Evolutionary conservation across 2,113 vertebrate genomes (phyloP).

Genomic region (Hippocampus guttulatus): DNA sequence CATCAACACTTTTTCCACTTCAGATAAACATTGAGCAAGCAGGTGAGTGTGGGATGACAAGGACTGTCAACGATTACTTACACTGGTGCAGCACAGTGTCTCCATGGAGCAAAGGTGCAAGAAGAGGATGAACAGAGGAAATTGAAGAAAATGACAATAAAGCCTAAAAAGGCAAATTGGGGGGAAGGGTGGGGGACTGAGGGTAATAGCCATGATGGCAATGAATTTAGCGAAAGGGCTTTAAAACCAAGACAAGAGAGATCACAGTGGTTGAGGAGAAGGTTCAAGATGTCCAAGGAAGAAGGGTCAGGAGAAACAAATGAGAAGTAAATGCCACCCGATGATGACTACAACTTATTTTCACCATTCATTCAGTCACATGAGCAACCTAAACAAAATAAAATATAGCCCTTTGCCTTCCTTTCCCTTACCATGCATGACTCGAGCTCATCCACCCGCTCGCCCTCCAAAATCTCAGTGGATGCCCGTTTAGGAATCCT

Average conservation of each 20-base stretch:
- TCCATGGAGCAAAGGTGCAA: constrained; percentile 87
- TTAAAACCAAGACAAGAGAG: neutral
- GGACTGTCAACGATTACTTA: constrained; percentile 81
- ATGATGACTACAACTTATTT: neutral
- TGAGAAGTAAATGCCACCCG: constrained; percentile 7
- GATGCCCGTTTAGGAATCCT: constrained; percentile 77
- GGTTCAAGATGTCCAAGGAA: neutral
- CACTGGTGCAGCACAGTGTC: constrained; percentile 97
- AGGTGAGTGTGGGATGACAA: constrained; percentile 18
- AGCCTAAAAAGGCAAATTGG: constrained; percentile 16
- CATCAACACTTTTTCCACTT: neutral
- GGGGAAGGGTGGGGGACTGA: constrained; percentile 12
- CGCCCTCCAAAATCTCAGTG: constrained; percentile 82
- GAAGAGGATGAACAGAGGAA: constrained; percentile 53
- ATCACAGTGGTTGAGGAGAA: constrained; percentile 4
- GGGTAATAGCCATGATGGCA: constrained; percentile 9
- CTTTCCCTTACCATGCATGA: constrained; percentile 84
- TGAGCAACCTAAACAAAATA: neutral
- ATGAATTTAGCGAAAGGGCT: neutral
- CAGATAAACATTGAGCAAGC: constrained; percentile 3
- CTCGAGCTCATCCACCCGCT: constrained; percentile 89
- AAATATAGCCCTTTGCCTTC: neutral
- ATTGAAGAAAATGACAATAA: constrained; percentile 50
- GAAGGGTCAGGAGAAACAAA: constrained; percentile 8
- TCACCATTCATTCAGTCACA: neutral